Base-by-base conservation (phyloP, 2,113 vertebrate genomes). In the Oplegnathus fasciatus region DNA sequence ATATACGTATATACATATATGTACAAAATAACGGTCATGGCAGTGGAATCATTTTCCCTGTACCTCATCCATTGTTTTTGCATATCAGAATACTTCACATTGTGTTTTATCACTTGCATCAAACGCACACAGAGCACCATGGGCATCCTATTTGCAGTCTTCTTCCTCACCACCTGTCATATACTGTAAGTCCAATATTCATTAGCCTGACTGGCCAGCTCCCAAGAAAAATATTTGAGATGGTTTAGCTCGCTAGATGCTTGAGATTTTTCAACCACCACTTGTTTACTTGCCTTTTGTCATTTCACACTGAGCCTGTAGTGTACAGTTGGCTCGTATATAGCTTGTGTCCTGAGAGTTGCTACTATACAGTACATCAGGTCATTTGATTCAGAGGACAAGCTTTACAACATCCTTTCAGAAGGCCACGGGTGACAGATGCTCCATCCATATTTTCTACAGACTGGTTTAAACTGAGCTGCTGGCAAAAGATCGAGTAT, bases 131-230 rank as follows among this genome's bases (percentile, higher is more conserved):
- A 32, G 54, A 79, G 30, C 44, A 71, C 78, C 44, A 4, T 20
- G 20, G 24, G 65, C 44, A 44, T 60, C 61, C 37, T 26, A 61
- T 78, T 52, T 54, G 8, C 52, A 65, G 44, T 32, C 50, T 24
- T 70, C 32, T 32, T 22, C 62, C 60, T 62, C 50, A 42, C 46
- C 55, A 46, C 46, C 68, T 83, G 75, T 75, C 70, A 65, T 42
- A 48, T 37, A 37, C 52, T 46, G 14, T 73, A 58, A 37, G 17
- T 72, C 62, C 24, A 62, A 24, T 50, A 58, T 70, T 57, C n/a
- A 54, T 58, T n/a, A 50, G 28, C 40, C 26, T 52, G 64, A 52
- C 73, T 61, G 58, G 18, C 30, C 22, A 28, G 60, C 64, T 32
- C 57, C 62, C n/a, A 55, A 75, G n/a, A 71, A 50, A 46, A 52